Percentiles rank a stretch among this genome's conserved stretches.
Conservation (phyloP, 2,888 invertebrate species). For the Gerosis bhagava region DNA sequence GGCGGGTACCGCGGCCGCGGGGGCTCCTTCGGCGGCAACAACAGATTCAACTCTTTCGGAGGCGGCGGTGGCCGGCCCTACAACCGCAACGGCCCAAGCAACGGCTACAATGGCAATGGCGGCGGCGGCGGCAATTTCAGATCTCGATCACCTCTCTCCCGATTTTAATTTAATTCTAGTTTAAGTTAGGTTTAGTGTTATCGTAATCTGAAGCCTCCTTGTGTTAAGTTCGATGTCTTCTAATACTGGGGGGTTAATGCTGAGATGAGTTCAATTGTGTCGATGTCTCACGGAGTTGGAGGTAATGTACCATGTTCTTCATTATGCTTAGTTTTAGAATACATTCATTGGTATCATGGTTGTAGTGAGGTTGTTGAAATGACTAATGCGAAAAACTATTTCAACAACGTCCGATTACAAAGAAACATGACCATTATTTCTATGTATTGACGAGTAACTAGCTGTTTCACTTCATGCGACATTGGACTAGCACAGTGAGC, state of each 20-base stretch:
- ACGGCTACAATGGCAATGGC: conserved; percentile 64
- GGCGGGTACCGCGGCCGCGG: conserved; percentile 77
- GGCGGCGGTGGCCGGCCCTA: conserved; percentile 58
- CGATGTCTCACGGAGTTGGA: conserved; percentile 65
- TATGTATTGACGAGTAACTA: no score
- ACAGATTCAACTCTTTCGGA: conserved; percentile 82
- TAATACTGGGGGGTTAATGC: conserved; percentile 76
- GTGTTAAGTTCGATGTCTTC: conserved; percentile 75
- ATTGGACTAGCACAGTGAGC: no score
- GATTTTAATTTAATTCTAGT: conserved; percentile 74
- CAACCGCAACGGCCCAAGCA: conserved; percentile 73
- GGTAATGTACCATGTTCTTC: conserved; percentile 46
- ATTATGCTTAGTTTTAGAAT: no score
- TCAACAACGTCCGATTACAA: no score
- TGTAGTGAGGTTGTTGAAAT: no score
- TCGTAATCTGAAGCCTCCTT: conserved; percentile 81
- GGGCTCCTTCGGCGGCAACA: conserved; percentile 49
- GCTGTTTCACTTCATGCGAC: no score
- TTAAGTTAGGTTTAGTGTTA: conserved; percentile 80
- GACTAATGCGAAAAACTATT: no score
- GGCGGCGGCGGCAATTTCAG: conserved; percentile 77
- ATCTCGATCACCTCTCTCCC: conserved; percentile 75
- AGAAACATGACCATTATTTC: no score
- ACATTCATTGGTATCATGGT: no score
- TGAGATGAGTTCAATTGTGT: conserved; percentile 64